A percentile compares a stretch with the other conserved stretches of the same genome.
phyloP scores from a whole-genome alignment of 2,113 vertebrate genomes.

The Lasiurus cinereus region DNA sequence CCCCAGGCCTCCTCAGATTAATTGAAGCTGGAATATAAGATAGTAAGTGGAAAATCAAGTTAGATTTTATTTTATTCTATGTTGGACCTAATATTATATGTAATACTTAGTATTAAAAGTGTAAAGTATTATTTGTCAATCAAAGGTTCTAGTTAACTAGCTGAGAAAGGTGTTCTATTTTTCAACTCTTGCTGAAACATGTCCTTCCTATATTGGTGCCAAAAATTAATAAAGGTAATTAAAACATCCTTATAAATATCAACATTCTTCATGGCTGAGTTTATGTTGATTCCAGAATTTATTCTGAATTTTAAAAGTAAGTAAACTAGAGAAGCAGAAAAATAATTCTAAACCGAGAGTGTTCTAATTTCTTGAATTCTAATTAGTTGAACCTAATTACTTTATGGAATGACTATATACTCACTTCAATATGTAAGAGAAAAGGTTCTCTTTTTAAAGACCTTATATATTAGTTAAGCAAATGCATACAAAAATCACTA shows the following conservation, averaged over 20 bases:
- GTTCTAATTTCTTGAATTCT: conserved; percentile 60
- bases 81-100: neutral
- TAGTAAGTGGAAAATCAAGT: neutral
- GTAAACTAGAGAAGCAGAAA: conserved; percentile 11
- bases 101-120: neutral
- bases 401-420: neutral
- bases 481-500: conserved; percentile 17
- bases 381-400: neutral
- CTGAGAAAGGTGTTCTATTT: neutral
- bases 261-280: neutral
- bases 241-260: conserved; percentile 14
- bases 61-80: conserved; percentile 3
- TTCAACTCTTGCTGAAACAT: conserved; percentile 28
- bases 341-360: conserved; percentile 35
- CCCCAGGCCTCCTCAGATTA: neutral
- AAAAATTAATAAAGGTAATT: conserved; percentile 12
- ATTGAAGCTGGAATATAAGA: conserved; percentile 11
- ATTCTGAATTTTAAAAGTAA: conserved; percentile 60
- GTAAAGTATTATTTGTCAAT: neutral
- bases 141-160: neutral
- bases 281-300: conserved; percentile 43
- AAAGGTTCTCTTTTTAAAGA: neutral
- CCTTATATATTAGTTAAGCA: neutral
- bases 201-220: conserved; percentile 37
- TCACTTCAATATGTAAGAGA: neutral